Evolutionary conservation across 2,888 invertebrate genomes (phyloP).

Genomic region (Luperina testacea): DNA sequence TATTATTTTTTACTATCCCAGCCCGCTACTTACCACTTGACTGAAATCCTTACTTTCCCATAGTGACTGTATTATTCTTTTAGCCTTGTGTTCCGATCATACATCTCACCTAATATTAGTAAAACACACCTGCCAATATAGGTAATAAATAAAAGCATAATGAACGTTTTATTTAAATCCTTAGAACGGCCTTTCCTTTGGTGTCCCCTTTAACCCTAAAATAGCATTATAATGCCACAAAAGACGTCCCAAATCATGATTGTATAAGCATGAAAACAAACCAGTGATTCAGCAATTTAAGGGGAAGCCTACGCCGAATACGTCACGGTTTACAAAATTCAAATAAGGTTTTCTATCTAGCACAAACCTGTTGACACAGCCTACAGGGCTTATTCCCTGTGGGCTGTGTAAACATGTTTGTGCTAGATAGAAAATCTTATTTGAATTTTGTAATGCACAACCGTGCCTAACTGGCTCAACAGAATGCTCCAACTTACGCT

Average conservation of each 20-base stretch:
- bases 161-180: too few species aligned
- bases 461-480: conserved; percentile 4
- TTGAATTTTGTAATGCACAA: not conserved
- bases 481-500: conserved; percentile 12
- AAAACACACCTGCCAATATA: too few species aligned
- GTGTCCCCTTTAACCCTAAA: not conserved
- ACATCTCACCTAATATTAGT: too few species aligned
- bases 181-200: not conserved
- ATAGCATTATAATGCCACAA: not conserved
- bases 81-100: too few species aligned
- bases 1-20: too few species aligned
- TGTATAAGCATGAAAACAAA: not conserved
- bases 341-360: conserved; percentile 25
- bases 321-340: conserved; percentile 11
- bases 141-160: too few species aligned
- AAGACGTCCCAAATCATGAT: not conserved
- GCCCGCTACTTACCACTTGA: too few species aligned
- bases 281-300: not conserved
- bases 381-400: not conserved
- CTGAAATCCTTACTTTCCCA: too few species aligned
- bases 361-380: conserved; percentile 40
- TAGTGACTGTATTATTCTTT: too few species aligned
- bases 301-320: not conserved
- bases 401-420: too few species aligned
- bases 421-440: too few species aligned